Evolutionary conservation across 2,888 invertebrate species (phyloP).

Genomic region (Tiphia femorata): DNA sequence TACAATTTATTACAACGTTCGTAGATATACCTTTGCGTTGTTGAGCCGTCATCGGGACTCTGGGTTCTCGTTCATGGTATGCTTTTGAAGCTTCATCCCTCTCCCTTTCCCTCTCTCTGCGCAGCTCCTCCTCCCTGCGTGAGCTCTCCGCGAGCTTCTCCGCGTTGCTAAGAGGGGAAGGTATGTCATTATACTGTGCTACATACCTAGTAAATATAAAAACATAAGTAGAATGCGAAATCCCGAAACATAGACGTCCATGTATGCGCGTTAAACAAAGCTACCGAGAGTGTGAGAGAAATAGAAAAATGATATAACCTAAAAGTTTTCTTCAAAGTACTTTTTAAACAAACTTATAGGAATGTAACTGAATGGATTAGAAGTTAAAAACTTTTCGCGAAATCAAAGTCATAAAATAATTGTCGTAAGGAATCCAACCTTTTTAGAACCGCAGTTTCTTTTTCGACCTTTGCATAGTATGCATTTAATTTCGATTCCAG

Average conservation of each 20-base stretch:
- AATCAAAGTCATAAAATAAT: background rate
- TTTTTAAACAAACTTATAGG: no score
- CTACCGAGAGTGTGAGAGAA: conserved; percentile 2
- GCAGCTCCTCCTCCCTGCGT: conserved; percentile 63
- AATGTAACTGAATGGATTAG: background rate
- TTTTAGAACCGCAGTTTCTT: conserved; percentile 72
- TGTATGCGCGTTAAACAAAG: conserved; percentile 27
- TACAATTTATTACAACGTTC: background rate
- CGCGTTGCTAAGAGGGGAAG: conserved; percentile 67
- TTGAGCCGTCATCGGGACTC: conserved; percentile 56
- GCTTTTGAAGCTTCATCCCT: conserved; percentile 62
- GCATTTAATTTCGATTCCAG: conserved; percentile 83
- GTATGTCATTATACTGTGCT: conserved; percentile 66
- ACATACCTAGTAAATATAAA: conserved; percentile 63
- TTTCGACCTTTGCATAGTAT: conserved; percentile 83
- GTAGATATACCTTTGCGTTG: conserved; percentile 60
- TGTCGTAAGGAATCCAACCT: conserved; percentile 66
- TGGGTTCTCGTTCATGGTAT: conserved; percentile 64
- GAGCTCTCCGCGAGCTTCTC: conserved; percentile 63
- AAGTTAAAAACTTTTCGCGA: background rate
- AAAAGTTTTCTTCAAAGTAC: no score
- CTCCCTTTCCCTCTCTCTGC: conserved; percentile 59
- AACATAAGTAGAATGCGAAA: conserved; percentile 50
- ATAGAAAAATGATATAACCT: no score
- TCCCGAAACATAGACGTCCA: conserved; percentile 27